Percentiles rank a stretch among this genome's conserved stretches.
Evolutionary conservation across 1,140 invertebrate genomes (phyloP).

Genomic region (Arion vulgaris): DNA sequence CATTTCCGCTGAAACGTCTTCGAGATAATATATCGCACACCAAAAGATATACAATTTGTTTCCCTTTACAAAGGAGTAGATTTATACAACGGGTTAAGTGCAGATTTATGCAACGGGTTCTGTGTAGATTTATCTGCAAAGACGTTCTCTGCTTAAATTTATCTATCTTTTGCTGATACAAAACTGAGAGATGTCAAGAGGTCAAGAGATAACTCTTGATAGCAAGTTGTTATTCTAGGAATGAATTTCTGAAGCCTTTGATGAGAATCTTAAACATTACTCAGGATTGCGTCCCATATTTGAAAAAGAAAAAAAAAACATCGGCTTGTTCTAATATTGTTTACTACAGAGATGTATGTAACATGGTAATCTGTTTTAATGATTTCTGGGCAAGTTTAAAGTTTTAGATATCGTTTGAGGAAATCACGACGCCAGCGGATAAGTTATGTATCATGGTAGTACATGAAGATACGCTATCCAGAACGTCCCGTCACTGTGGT

Average conservation of each 20-base stretch:
- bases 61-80: background rate
- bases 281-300: background rate
- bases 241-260: background rate
- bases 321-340: too few species aligned
- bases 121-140: background rate
- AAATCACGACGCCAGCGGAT: too few species aligned
- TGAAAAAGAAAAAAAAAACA: too few species aligned
- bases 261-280: background rate
- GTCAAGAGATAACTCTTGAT: background rate
- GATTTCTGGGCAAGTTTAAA: too few species aligned
- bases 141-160: background rate
- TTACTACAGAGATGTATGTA: too few species aligned
- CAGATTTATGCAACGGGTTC: background rate
- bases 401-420: too few species aligned
- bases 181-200: background rate
- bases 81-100: too few species aligned
- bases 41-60: background rate
- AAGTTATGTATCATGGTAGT: too few species aligned
- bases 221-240: background rate
- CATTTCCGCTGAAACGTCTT: background rate
- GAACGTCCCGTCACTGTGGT: too few species aligned
- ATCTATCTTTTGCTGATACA: background rate
- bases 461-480: too few species aligned
- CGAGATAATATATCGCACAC: background rate
- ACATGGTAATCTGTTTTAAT: too few species aligned